phyloP scores from a whole-genome alignment of 2,797 vertebrate species.

The Rhinoraja longicauda region DNA sequence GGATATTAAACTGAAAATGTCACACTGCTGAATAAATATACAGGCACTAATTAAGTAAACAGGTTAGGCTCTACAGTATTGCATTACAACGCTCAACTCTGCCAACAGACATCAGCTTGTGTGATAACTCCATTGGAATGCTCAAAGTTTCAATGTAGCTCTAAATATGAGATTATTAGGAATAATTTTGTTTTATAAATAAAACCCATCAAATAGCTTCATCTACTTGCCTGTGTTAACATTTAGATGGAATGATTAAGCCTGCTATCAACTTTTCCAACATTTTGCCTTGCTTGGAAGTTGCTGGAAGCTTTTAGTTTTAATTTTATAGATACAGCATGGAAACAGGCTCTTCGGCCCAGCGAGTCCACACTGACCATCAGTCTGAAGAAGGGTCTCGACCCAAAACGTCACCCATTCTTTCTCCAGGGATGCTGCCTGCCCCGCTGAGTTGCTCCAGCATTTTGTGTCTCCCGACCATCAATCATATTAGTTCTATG shows the following conservation, averaged over 20 bases:
- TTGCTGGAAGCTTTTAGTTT: not conserved
- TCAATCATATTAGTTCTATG: no score
- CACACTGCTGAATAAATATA: not conserved
- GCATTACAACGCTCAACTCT: not conserved
- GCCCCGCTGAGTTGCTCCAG: no score
- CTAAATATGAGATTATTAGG: not conserved
- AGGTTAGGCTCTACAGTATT: not conserved
- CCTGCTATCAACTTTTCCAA: not conserved
- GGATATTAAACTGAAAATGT: not conserved
- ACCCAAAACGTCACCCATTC: no score
- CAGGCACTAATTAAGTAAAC: not conserved
- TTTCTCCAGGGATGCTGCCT: no score
- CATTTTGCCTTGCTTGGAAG: conserved; percentile 11
- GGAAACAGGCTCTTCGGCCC: no score
- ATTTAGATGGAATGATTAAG: not conserved
- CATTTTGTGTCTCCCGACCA: no score
- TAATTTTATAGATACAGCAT: no score
- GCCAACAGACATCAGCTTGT: conserved; percentile 2
- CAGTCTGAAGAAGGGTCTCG: no score
- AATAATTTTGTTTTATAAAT: not conserved
- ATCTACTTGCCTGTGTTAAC: not conserved
- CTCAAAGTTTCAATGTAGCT: not conserved
- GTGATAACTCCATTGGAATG: not conserved
- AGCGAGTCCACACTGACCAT: no score
- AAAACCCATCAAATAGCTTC: conserved; percentile 11